Conservation (phyloP, 1,140 invertebrate species). For the Leptinotarsa undecemlineata region DNA sequence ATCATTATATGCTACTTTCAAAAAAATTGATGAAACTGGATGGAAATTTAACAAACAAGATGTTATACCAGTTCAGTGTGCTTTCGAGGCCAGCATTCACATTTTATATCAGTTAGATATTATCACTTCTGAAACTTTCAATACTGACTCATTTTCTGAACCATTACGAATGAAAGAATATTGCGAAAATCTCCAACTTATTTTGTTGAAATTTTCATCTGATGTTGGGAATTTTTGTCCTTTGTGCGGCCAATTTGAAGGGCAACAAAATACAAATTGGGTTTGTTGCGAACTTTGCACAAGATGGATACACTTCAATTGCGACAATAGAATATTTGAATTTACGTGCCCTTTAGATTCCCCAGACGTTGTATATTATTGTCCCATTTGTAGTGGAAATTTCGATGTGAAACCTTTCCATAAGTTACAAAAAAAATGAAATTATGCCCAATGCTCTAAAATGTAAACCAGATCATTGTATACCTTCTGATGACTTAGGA, state of each 20-base stretch:
- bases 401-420: background rate
- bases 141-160: background rate
- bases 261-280: background rate
- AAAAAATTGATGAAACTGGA: background rate
- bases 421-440: background rate
- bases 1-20: too few species aligned
- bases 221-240: background rate
- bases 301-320: background rate
- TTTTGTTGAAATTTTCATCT: background rate
- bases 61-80: background rate
- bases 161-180: background rate
- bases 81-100: background rate
- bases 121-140: background rate
- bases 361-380: background rate
- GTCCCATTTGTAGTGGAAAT: background rate
- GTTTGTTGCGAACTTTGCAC: background rate
- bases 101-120: background rate
- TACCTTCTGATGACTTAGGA: too few species aligned
- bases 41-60: background rate
- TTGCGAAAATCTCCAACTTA: background rate
- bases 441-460: too few species aligned
- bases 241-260: slow-evolving; percentile 1
- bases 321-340: background rate
- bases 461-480: too few species aligned
- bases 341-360: background rate